Conservation (phyloP, 2,797 vertebrate species). For the Aphelocoma californica region DNA sequence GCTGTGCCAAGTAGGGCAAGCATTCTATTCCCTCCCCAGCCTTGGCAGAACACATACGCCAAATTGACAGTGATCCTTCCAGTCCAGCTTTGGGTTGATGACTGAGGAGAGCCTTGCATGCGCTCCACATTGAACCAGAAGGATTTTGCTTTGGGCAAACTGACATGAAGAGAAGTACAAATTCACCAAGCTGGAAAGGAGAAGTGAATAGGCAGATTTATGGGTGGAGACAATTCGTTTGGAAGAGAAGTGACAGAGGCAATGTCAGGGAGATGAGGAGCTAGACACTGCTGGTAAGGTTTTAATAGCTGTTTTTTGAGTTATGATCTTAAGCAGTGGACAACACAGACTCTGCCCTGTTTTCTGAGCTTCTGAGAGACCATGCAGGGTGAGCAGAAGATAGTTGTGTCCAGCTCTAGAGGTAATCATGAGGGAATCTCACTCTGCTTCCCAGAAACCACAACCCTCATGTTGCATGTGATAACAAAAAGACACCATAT, state of each 20-base stretch:
- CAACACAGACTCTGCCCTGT: not conserved
- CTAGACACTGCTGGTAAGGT: not conserved
- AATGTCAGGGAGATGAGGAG: not conserved
- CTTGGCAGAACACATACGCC: fast-evolving
- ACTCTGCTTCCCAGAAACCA: not conserved
- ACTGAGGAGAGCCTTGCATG: not conserved
- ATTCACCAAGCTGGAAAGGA: not conserved
- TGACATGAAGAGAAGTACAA: fast-evolving
- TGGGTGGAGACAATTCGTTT: not conserved
- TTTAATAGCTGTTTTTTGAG: not conserved
- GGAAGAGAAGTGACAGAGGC: not conserved
- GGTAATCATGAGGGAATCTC: not conserved
- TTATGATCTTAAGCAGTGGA: not conserved
- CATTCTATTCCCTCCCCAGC: not conserved
- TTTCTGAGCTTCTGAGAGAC: not conserved
- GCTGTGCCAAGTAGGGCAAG: not conserved
- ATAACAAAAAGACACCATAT: not conserved
- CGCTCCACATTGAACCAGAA: not conserved
- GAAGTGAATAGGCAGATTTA: not conserved
- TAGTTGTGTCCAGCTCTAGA: not conserved
- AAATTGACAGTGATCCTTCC: not conserved
- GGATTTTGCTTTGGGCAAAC: not conserved
- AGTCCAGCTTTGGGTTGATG: not conserved
- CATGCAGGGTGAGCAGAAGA: not conserved
- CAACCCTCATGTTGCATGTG: not conserved